phyloP scores from a whole-genome alignment of 1,140 invertebrate genomes.

The Globodera rostochiensis region DNA sequence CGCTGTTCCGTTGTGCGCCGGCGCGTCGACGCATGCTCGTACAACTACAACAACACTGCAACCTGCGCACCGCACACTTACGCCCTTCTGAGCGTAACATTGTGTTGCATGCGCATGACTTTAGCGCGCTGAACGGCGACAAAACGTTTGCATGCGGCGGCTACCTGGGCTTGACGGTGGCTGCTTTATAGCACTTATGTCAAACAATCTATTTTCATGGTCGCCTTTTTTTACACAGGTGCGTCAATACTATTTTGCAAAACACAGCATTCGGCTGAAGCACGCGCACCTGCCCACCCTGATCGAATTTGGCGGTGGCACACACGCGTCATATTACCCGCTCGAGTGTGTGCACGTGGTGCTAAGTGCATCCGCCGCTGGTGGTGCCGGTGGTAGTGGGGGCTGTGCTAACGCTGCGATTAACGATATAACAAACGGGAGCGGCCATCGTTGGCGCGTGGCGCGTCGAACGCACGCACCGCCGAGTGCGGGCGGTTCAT shows the following conservation, averaged over 20 bases:
- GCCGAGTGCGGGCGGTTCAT: too few relatives aligned
- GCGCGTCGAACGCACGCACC: too few relatives aligned
- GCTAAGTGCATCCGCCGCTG: not conserved
- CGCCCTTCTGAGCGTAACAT: not conserved
- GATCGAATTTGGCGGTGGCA: not conserved
- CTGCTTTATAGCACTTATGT: too few relatives aligned
- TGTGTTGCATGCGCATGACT: not conserved
- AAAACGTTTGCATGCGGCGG: not conserved
- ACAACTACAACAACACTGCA: not conserved
- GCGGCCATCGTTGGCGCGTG: too few relatives aligned
- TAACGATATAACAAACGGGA: too few relatives aligned
- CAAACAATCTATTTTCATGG: too few relatives aligned
- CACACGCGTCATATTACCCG: not conserved
- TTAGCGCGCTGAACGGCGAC: not conserved
- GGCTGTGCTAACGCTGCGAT: too few relatives aligned
- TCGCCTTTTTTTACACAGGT: not conserved
- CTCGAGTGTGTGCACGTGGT: not conserved
- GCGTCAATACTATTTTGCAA: not conserved
- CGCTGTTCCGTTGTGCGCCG: not conserved
- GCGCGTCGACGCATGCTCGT: not conserved
- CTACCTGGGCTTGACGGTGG: not conserved
- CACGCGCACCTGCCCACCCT: not conserved
- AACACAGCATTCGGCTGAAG: not conserved
- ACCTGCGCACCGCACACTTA: conserved; percentile 2
- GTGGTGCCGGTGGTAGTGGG: too few relatives aligned